Evolutionary conservation across 2,113 vertebrate genomes (phyloP).

Genomic region (Crypturellus undulatus): DNA sequence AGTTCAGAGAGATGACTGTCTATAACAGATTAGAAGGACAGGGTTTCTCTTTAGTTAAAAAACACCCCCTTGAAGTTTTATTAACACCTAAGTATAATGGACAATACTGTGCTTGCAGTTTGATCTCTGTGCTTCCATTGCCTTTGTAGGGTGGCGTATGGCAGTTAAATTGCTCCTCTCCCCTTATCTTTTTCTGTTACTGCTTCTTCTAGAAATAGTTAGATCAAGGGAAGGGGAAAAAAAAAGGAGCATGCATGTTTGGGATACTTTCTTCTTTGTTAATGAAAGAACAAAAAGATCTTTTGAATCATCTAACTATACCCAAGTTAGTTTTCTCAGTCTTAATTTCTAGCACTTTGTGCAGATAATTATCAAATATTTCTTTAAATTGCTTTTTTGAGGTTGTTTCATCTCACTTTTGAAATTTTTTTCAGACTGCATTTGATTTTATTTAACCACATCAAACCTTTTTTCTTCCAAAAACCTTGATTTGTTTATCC

Average conservation of each 20-base stretch:
- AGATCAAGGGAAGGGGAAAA: not conserved
- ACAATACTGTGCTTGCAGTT: not conserved
- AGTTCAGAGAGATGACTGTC: not conserved
- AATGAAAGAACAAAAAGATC: not conserved
- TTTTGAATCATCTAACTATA: not conserved
- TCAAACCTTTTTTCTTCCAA: not conserved
- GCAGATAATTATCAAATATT: not conserved
- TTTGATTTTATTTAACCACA: not conserved
- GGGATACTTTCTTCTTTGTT: not conserved
- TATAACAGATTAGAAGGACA: not conserved
- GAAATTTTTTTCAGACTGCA: not conserved
- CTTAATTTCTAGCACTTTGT: not conserved
- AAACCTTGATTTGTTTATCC: conserved; percentile 5
- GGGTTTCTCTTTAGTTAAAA: not conserved
- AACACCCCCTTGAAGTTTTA: not conserved
- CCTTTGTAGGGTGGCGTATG: not conserved
- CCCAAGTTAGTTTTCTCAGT: not conserved
- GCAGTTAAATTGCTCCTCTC: not conserved
- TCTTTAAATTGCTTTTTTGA: conserved; percentile 9
- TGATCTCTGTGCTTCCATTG: not conserved
- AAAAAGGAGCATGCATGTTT: not conserved
- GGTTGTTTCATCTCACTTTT: conserved; percentile 3
- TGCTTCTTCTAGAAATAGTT: not conserved
- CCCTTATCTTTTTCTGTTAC: not conserved
- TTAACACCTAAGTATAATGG: not conserved